A percentile compares a stretch with the other conserved stretches of the same genome.
Evolutionary conservation across 1,140 invertebrate species (phyloP).

Genomic region (Heliothis virescens): DNA sequence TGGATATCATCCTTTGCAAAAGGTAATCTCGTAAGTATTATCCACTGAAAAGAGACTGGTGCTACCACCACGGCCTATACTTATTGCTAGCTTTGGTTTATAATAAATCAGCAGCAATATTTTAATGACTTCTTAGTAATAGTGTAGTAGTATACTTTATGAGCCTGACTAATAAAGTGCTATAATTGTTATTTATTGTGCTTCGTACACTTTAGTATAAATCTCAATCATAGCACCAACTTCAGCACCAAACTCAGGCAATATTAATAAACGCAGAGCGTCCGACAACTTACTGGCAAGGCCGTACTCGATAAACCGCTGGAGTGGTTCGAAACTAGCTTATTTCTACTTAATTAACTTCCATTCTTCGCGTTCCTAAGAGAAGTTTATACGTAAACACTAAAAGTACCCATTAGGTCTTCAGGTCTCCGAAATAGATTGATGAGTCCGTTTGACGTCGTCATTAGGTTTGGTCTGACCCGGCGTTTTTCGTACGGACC

Average conservation of each 20-base stretch:
- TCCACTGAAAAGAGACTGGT: background rate
- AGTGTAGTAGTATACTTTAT: background rate
- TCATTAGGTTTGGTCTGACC: constrained; percentile 69
- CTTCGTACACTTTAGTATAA: background rate
- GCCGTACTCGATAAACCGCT: background rate
- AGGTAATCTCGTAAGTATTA: background rate
- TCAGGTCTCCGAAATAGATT: constrained; percentile 73
- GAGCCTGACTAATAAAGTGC: too few species aligned
- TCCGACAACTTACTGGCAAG: background rate
- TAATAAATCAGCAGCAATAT: too few species aligned
- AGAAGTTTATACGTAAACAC: constrained; percentile 6
- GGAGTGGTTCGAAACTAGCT: background rate
- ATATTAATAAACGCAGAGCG: background rate
- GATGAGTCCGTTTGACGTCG: constrained; percentile 77
- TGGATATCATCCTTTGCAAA: constrained; percentile 2
- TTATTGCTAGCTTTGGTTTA: background rate
- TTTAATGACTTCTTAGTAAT: background rate
- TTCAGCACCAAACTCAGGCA: background rate
- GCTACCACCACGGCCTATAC: background rate
- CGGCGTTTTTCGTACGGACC: constrained; percentile 64
- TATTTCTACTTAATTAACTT: constrained; percentile 8
- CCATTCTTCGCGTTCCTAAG: background rate
- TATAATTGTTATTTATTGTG: too few species aligned
- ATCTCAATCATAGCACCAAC: too few species aligned
- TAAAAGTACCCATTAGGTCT: constrained; percentile 59